Evolutionary conservation across 2,797 vertebrate species (phyloP), one percentile per base, ranked within the genome.

Genomic region (Gallinago solitaria): DNA sequence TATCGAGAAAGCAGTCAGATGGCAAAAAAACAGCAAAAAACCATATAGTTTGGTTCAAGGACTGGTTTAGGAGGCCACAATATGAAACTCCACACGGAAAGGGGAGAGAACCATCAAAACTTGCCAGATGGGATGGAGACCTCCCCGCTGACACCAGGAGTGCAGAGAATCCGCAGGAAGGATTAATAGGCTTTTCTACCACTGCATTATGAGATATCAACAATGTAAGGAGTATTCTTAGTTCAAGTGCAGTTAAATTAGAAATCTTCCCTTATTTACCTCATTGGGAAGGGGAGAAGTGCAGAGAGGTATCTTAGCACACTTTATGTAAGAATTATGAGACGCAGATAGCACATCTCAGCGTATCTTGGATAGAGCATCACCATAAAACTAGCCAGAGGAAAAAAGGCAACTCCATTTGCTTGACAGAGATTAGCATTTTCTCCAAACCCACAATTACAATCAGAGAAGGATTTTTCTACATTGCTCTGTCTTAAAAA

Each of bases 401-500:
- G 3, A 24, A 45, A 83, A 71, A 64, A 71, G 2, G 7, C 37
- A 83, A 21, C 8, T 88, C 60, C 51, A 8, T 74, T 61, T 73
- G 43, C 19, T 25, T 69, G 37, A 69, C 9, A 45, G 0, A 78
- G 12, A 54, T n/a, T 9, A 57, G 12, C 15, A 10, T 48, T 79
- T 80, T 50, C 61, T 73, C 47, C 35, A 57, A 25, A 81, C 33
- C 10, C n/a, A 53, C 7, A 69, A 18, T 43, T 61, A 71, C 6
- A 33, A 37, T 0, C 1, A 1, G 30, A 84, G 21, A 74, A 60
- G 1, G 65, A 11, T 9, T 45, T 30, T 48, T 27, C 23, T 30
- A 24, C 2, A 2, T 35, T 20, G 50, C 3, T n/a, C 3, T 8
- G 57, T n/a, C 51, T 48, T 16, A 0, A 25, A 73, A 57, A 59